Evolutionary conservation across 2,113 vertebrate genomes (phyloP), one percentile per base, ranked within the genome.

Genomic region (Micromys minutus): DNA sequence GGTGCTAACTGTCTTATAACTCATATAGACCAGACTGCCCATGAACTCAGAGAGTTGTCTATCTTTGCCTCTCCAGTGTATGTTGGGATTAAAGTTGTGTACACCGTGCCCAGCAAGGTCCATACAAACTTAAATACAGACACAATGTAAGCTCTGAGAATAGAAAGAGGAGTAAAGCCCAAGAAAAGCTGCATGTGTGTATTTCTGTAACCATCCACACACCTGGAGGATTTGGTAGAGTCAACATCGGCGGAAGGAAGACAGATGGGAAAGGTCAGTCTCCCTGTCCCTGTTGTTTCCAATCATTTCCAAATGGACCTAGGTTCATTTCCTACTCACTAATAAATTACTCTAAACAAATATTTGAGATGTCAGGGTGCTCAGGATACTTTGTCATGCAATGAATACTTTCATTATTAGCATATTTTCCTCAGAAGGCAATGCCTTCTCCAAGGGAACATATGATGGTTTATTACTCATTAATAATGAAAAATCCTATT

Each of bases 321-420:
- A 52, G 50, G 19, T 21, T 80, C 21, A 24, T 57, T 57, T 24
- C 5, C 36, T 80, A 80, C 34, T 57, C 77, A 57, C 50, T 80
- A 80, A 36, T 80, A 80, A 80, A 80, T 75, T 22, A 22, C 26
- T 86, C 22, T 86, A 86, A 88, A 74, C 55, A 86, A 94, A 81
- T 67, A 72, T 75, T 42, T 81, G 67, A 69, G 34, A 39, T 80
- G 52, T 87, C 55, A 47, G 29, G 9, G 12, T 29, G 0, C 55
- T 45, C 26, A 57, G 21, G 81, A 52, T 4, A 87, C n/a, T 80
- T 80, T 83, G 84, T 77, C 31, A 89, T 84, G 31, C 34, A 59
- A 72, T 67, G 6, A 39, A 79, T 26, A 63, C 12, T 88, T 94
- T 72, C 45, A 86, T 86, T 71, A 85, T 75, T 67, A 45, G 83